Conservation (phyloP, 1,140 invertebrate species). For the Ips nitidus region DNA sequence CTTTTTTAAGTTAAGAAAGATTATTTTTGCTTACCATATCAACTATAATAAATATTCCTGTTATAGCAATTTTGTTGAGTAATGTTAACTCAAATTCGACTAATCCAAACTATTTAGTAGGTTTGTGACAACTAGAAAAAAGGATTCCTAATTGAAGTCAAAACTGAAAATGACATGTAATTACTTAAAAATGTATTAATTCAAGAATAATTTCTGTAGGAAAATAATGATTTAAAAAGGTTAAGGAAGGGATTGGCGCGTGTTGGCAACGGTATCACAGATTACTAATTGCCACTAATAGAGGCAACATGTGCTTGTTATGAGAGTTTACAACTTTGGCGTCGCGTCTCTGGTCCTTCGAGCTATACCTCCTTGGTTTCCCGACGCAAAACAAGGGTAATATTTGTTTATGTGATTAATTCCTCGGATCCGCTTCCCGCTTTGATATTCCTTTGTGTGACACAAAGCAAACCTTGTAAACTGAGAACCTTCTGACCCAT, state of each 20-base stretch:
- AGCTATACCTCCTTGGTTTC: constrained; percentile 36
- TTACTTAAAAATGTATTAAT: too few relatives aligned
- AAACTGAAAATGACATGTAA: too few relatives aligned
- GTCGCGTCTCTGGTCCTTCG: constrained; percentile 11
- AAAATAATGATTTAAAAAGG: too few relatives aligned
- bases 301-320: constrained; percentile 43
- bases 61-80: too few relatives aligned
- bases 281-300: constrained; percentile 45
- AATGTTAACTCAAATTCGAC: too few relatives aligned
- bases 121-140: too few relatives aligned
- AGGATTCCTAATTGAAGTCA: too few relatives aligned
- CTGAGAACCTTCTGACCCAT: neutral
- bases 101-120: too few relatives aligned
- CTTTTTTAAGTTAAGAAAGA: too few relatives aligned
- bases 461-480: neutral
- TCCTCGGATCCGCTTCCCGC: constrained; percentile 4
- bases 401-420: constrained; percentile 40
- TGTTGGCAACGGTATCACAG: constrained; percentile 37
- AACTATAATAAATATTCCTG: too few relatives aligned
- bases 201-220: too few relatives aligned
- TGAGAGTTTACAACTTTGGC: constrained; percentile 43
- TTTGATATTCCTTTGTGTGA: constrained; percentile 1
- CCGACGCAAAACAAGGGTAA: constrained; percentile 41
- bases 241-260: constrained; percentile 24
- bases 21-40: too few relatives aligned